Base-by-base conservation (phyloP, 92 coral and sea anemone genomes). In the Chrysogorgia sp. region DNA sequence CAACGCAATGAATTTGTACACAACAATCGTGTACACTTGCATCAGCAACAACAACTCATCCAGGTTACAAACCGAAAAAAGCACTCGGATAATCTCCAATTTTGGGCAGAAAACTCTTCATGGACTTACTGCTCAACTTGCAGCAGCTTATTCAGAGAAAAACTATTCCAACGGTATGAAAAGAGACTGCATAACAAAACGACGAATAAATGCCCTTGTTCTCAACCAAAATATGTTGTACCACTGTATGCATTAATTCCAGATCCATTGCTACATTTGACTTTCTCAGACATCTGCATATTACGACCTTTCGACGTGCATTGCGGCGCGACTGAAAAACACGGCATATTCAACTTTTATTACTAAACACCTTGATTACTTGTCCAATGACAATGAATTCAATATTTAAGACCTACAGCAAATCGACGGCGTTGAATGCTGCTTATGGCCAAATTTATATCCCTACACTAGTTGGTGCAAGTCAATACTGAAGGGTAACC, bases 391-490 rank as follows among this genome's bases (percentile, higher is more conserved):
- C 2, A n/a, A 12, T 2, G 17, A 12, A 57, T 57, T 57, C 63
- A 57, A 12, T 13, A 7, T 40, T 14, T 67, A 40, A 23, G n/a
- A 45, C 20, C 14, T 40, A 14, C 14, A 37, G 23, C 1, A 67
- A 22, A 67, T 5, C 10, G 5, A 3, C 3, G 20, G 28, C 29
- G 34, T 67, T 6, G 75, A 67, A 23, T 67, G 75, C 25, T 40
- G 56, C 21, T 13, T 67, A 15, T 41, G 57, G 75, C 75, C 75
- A 40, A 21, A 67, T 43, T 45, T 57, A 57, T 22, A 57, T 15
- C 63, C 63, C 22, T 12, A 7, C 22, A 12, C 29, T 3, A 22
- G 17, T 10, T 45, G 55, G 56, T 67, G 75, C 34, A 32, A 67
- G 7, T 17, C 58, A 1, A 24, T n/a, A 0, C 5, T 67, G 3